Evolutionary conservation across 2,113 vertebrate species (phyloP).

Genomic region (Pluvianellus socialis): DNA sequence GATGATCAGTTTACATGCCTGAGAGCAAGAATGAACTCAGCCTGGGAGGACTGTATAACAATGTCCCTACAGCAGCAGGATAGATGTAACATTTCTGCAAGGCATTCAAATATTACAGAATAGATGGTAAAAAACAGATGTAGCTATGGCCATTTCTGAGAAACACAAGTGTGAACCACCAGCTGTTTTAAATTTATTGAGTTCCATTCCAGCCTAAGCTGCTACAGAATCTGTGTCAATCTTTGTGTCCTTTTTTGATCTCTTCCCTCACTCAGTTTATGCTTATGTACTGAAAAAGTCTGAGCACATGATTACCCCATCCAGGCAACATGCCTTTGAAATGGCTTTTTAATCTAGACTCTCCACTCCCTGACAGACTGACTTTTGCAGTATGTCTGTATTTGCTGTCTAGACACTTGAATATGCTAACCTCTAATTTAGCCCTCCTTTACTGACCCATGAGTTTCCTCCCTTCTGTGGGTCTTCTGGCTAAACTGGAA

Average conservation of each 20-base stretch:
- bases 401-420: conserved; percentile 68
- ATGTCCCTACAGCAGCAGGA: neutral
- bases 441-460: conserved; percentile 64
- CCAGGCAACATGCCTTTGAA: conserved; percentile 63
- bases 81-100: neutral
- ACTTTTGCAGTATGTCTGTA: conserved; percentile 66
- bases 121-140: neutral
- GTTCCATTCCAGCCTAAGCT: conserved; percentile 53
- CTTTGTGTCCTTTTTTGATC: conserved; percentile 63
- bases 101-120: neutral
- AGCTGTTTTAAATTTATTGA: conserved; percentile 56
- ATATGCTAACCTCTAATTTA: conserved; percentile 70
- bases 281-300: conserved; percentile 57
- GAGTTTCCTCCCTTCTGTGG: conserved; percentile 61
- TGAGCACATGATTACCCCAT: conserved; percentile 65
- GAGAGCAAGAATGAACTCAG: neutral
- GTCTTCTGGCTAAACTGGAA: conserved; percentile 67
- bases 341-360: conserved; percentile 68
- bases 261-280: conserved; percentile 41
- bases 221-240: conserved; percentile 39
- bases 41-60: neutral
- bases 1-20: neutral
- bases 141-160: conserved; percentile 26
- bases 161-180: conserved; percentile 38
- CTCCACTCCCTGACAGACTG: conserved; percentile 68